These are phyloP conservation scores for Sphaerophoria taeniata DNA, from an alignment of 2,888 invertebrate species.

Conservation along the genomic window DNA sequence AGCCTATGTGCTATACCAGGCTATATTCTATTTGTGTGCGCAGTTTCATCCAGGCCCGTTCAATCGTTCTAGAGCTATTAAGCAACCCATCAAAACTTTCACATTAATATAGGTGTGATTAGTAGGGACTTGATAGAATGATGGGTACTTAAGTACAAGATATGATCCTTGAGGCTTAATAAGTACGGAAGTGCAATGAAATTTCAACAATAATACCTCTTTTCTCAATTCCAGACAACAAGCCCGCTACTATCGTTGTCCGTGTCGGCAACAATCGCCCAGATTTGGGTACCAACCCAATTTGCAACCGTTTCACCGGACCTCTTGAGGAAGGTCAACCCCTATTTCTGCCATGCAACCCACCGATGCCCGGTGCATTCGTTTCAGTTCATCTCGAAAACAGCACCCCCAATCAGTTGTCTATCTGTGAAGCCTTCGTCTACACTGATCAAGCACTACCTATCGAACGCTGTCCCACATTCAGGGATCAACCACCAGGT, in stretches of 20 bases:
- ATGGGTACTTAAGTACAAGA: too few species aligned
- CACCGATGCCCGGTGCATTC: conserved; percentile 97
- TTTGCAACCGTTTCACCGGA: conserved; percentile 95
- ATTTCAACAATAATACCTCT: background rate
- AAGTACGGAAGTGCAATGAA: too few species aligned
- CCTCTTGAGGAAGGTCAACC: conserved; percentile 95
- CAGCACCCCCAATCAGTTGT: conserved; percentile 89
- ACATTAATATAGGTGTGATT: too few species aligned
- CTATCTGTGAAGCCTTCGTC: conserved; percentile 96
- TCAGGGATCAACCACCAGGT: conserved; percentile 95
- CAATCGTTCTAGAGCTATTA: too few species aligned
- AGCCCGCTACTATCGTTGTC: conserved; percentile 93
- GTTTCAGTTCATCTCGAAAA: conserved; percentile 95
- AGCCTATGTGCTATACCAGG: too few species aligned
- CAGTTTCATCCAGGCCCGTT: too few species aligned
- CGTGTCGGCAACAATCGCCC: conserved; percentile 96
- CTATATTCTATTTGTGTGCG: too few species aligned
- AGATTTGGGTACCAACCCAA: conserved; percentile 94
- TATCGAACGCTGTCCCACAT: conserved; percentile 95
- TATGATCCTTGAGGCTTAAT: too few species aligned
- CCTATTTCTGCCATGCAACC: conserved; percentile 95
- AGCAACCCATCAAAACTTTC: too few species aligned
- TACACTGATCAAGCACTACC: conserved; percentile 96
- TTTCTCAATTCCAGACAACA: conserved; percentile 85
- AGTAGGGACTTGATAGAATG: too few species aligned